These are phyloP conservation scores for Ondatra zibethicus DNA, from an alignment of 2,113 vertebrate species.

Conservation along the genomic window DNA sequence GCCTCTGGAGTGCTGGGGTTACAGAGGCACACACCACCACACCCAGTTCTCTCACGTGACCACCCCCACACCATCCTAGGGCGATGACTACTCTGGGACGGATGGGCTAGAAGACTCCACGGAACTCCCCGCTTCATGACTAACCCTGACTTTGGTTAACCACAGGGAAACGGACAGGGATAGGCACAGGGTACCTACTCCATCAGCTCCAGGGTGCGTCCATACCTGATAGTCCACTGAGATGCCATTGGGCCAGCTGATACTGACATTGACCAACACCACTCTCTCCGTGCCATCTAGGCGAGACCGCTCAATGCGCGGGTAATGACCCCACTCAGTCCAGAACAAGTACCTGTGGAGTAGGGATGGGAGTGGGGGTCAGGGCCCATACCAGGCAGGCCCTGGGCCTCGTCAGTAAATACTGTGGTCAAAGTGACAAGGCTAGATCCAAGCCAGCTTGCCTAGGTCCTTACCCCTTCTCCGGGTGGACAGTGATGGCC, in stretches of 20 bases:
- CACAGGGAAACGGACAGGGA: background rate
- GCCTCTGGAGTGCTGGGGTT: background rate
- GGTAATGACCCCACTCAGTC: conserved; percentile 99
- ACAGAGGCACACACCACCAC: background rate
- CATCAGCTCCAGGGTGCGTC: accelerated
- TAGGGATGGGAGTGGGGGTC: background rate
- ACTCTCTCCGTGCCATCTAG: conserved; percentile 93
- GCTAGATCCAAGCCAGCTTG: background rate
- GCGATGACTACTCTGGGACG: background rate
- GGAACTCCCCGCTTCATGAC: background rate
- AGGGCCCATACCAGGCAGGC: background rate
- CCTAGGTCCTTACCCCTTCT: conserved; percentile 91
- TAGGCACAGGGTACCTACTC: background rate
- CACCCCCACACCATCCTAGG: background rate
- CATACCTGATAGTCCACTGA: conserved; percentile 96
- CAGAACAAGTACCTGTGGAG: conserved; percentile 95
- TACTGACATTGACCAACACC: conserved; percentile 95
- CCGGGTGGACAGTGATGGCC: conserved; percentile 96
- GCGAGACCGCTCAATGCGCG: conserved; percentile 95
- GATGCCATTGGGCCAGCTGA: conserved; percentile 98
- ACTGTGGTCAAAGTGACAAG: background rate
- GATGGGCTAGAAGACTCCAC: background rate
- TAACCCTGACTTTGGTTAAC: background rate
- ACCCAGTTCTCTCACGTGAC: background rate
- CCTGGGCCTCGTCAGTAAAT: background rate